These are phyloP conservation scores for Lepeophtheirus nordmannii DNA, from an alignment of 2,888 invertebrate genomes.

Conservation along the genomic window DNA sequence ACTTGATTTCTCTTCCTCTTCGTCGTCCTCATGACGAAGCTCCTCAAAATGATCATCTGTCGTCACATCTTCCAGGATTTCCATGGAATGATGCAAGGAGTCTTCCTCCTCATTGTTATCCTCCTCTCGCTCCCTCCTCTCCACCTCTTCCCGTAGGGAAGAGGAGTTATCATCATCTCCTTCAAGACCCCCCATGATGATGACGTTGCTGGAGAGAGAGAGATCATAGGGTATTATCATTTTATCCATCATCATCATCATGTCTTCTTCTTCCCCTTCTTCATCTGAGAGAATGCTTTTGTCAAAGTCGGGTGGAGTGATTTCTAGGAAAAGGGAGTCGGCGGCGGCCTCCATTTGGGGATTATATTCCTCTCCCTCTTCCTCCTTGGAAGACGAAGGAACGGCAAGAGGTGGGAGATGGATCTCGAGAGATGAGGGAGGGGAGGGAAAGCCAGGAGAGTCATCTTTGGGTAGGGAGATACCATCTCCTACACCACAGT, in stretches of 20 bases:
- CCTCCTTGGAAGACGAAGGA: not conserved
- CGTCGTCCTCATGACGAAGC: not conserved
- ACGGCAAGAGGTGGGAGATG: not conserved
- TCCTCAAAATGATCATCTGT: conserved; percentile 22
- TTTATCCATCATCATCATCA: not conserved
- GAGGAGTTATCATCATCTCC: not conserved
- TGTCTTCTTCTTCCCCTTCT: not conserved
- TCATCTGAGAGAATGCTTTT: not conserved
- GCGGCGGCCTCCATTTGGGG: not conserved
- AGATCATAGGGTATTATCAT: conserved; percentile 4
- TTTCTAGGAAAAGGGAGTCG: conserved; percentile 12
- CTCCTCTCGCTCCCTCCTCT: no score
- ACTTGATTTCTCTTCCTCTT: not conserved
- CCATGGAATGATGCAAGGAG: conserved; percentile 25
- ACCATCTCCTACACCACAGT: no score
- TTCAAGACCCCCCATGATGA: not conserved
- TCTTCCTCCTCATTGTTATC: conserved; percentile 1
- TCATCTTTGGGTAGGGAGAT: no score
- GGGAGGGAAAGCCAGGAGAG: not conserved
- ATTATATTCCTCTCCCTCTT: no score
- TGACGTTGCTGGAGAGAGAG: conserved; percentile 9
- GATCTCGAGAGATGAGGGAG: not conserved
- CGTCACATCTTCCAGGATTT: conserved; percentile 22
- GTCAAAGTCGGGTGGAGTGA: not conserved
- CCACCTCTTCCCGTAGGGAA: no score